Evolutionary conservation across 92 coral and sea anemone genomes (phyloP).

Genomic region (Scolanthus callimorphus): DNA sequence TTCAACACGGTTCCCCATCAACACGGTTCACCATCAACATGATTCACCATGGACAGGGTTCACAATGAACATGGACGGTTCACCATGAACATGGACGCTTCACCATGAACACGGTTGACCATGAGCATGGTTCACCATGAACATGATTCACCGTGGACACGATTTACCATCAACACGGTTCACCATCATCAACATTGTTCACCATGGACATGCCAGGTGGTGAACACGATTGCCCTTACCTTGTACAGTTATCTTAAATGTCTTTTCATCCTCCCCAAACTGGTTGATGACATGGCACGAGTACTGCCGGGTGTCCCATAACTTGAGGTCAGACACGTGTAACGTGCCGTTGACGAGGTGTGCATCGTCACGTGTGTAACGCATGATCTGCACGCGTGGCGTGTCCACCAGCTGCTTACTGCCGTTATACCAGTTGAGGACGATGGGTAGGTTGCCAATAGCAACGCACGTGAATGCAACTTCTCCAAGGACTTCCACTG

Average conservation of each 20-base stretch:
- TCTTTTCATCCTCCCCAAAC: constrained; percentile 61
- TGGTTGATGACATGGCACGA: constrained; percentile 72
- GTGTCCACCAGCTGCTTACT: constrained; percentile 27
- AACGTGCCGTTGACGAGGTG: constrained; percentile 68
- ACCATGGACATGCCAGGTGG: too few species aligned
- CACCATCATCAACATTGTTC: too few species aligned
- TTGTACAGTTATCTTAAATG: constrained; percentile 58
- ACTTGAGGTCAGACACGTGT: constrained; percentile 39
- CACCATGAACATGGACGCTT: too few species aligned
- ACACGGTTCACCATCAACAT: too few species aligned
- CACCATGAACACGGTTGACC: too few species aligned
- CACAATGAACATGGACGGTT: too few species aligned
- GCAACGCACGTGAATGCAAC: constrained; percentile 69
- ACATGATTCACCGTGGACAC: too few species aligned
- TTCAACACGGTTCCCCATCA: too few species aligned
- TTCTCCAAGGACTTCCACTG: constrained; percentile 41
- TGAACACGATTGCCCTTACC: too few species aligned
- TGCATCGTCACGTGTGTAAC: not conserved
- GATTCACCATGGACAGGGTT: too few species aligned
- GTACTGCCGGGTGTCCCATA: constrained; percentile 67
- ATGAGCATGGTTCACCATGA: too few species aligned
- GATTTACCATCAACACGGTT: too few species aligned
- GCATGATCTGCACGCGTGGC: constrained; percentile 34
- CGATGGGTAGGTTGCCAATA: constrained; percentile 75
- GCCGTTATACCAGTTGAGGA: constrained; percentile 63